Evolutionary conservation across 2,113 vertebrate species (phyloP).

Genomic region (Platanista minor): DNA sequence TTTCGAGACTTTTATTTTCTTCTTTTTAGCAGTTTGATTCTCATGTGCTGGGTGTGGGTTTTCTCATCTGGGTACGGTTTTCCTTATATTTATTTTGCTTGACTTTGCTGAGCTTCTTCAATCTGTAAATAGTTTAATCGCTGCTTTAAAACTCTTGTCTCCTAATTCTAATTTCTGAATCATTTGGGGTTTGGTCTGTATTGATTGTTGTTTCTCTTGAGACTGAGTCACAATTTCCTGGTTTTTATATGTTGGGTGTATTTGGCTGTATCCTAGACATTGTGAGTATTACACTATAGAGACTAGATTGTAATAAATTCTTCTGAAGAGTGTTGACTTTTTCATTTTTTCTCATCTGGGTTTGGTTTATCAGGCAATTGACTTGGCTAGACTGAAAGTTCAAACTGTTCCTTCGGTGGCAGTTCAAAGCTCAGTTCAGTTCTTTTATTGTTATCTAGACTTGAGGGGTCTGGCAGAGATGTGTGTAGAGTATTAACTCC

Average conservation of each 20-base stretch:
- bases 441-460: background rate
- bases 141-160: conserved; percentile 24
- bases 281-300: background rate
- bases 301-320: background rate
- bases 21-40: background rate
- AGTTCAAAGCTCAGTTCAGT: background rate
- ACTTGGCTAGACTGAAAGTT: background rate
- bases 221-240: background rate
- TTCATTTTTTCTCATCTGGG: background rate
- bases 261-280: background rate
- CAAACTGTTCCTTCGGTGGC: background rate
- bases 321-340: background rate
- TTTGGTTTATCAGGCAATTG: conserved; percentile 5
- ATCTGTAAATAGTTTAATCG: conserved; percentile 23
- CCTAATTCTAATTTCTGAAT: background rate
- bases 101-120: background rate
- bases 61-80: background rate
- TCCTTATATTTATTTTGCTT: background rate
- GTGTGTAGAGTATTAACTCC: background rate
- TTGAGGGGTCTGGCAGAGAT: background rate
- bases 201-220: background rate
- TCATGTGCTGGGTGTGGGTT: background rate
- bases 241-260: background rate
- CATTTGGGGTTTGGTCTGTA: background rate
- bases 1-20: background rate